These are phyloP conservation scores for Acromyrmex charruanus DNA, from an alignment of 1,140 invertebrate species.

Conservation along the genomic window DNA sequence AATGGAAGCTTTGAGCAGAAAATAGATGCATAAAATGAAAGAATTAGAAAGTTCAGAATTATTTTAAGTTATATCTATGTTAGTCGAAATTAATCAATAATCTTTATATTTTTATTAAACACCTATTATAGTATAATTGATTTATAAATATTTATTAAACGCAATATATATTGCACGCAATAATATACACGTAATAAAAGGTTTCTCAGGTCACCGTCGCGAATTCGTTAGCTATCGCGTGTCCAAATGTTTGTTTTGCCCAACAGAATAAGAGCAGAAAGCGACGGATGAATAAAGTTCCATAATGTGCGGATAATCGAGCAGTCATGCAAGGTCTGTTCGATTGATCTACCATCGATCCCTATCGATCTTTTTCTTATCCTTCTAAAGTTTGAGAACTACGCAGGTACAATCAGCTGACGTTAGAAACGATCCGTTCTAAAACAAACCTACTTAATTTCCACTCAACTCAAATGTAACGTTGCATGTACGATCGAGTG, in stretches of 20 bases:
- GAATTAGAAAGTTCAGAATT: background rate
- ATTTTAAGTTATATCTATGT: background rate
- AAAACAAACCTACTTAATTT: background rate
- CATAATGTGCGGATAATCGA: constrained; percentile 69
- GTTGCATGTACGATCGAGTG: background rate
- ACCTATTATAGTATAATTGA: background rate
- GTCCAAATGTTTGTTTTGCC: constrained; percentile 79
- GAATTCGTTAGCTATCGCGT: constrained; percentile 74
- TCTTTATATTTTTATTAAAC: too few relatives aligned
- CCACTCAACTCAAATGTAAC: background rate
- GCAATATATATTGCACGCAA: background rate
- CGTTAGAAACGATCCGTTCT: constrained; percentile 7
- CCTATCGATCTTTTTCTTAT: constrained; percentile 36
- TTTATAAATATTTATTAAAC: constrained; percentile 16
- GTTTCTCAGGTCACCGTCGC: constrained; percentile 73
- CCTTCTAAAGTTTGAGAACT: background rate
- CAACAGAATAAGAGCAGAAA: constrained; percentile 40
- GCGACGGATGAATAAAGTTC: constrained; percentile 51
- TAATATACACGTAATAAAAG: constrained; percentile 31
- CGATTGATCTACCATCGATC: constrained; percentile 43
- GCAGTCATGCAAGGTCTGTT: constrained; percentile 72
- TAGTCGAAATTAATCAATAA: too few relatives aligned
- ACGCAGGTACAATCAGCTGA: constrained; percentile 28
- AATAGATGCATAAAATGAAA: background rate
- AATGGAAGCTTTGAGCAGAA: background rate